Percentiles rank a stretch among this genome's conserved stretches.
Conservation (phyloP, 1,140 invertebrate genomes). For the Planococcus citri region DNA sequence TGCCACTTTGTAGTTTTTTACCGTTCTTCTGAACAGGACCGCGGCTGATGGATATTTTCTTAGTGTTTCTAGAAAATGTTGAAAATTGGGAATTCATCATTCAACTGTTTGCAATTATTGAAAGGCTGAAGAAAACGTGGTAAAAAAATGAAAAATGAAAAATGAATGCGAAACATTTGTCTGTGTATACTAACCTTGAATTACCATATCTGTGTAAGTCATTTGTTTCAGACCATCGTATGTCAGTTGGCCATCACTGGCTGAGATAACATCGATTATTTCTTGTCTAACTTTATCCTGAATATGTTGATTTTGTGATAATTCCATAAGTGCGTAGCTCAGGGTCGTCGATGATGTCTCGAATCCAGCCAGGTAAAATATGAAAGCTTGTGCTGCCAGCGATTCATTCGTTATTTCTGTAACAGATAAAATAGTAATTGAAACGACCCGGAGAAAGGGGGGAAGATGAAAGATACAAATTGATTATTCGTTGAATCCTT, state of each 20-base stretch:
- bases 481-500: too few species aligned
- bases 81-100: too few species aligned
- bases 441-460: too few species aligned
- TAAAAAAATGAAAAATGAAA: too few species aligned
- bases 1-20: conserved; percentile 39
- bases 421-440: not conserved
- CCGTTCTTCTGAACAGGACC: conserved; percentile 38
- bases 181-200: conserved; percentile 33
- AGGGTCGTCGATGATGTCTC: conserved; percentile 48
- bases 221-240: conserved; percentile 41
- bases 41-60: conserved; percentile 36
- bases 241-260: conserved; percentile 35
- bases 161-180: too few species aligned
- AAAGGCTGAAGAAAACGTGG: too few species aligned
- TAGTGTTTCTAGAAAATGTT: conserved; percentile 10
- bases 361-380: conserved; percentile 44
- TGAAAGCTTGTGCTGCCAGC: conserved; percentile 37
- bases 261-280: conserved; percentile 37
- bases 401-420: conserved; percentile 19
- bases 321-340: conserved; percentile 40
- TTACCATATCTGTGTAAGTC: conserved; percentile 40
- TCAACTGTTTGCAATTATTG: too few species aligned
- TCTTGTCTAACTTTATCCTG: conserved; percentile 45
- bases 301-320: conserved; percentile 44
- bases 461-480: too few species aligned